Evolutionary conservation across 1,140 invertebrate genomes (phyloP).

Genomic region (Ctenoplectra terminalis): DNA sequence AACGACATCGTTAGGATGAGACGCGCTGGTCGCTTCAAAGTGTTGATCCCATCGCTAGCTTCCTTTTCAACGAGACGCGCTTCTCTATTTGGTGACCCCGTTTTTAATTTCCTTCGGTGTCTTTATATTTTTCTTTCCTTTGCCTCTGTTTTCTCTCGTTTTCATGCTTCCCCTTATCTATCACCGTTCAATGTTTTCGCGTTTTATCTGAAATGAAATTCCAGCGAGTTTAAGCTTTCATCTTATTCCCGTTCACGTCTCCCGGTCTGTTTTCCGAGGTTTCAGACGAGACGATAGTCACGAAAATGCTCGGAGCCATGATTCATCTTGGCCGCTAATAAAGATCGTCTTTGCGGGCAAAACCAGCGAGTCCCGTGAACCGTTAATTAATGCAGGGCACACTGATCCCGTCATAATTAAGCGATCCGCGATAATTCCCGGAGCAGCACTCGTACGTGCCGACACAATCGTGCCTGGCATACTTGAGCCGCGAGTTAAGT

Average conservation of each 20-base stretch:
- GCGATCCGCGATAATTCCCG: constrained; percentile 33
- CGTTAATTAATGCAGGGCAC: constrained; percentile 34
- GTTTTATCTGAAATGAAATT: not conserved
- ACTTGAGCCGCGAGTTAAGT: not conserved
- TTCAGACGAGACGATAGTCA: not conserved
- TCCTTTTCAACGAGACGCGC: too few species aligned
- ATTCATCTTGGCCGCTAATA: not conserved
- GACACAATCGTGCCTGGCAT: constrained; percentile 18
- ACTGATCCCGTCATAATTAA: constrained; percentile 32
- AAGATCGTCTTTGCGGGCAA: not conserved
- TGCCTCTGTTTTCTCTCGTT: not conserved
- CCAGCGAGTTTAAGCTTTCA: not conserved
- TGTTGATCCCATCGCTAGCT: not conserved
- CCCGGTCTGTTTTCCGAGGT: not conserved
- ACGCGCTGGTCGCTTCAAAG: not conserved
- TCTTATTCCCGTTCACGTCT: not conserved
- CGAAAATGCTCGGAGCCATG: not conserved
- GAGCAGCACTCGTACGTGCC: constrained; percentile 12
- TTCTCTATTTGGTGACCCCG: not conserved
- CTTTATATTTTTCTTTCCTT: not conserved
- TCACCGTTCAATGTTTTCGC: not conserved
- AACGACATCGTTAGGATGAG: constrained; percentile 29
- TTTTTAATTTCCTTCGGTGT: not conserved
- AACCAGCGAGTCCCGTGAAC: not conserved
- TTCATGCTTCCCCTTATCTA: not conserved